phyloP scores from a whole-genome alignment of 2,888 invertebrate genomes.

The Orthosia gracilis region DNA sequence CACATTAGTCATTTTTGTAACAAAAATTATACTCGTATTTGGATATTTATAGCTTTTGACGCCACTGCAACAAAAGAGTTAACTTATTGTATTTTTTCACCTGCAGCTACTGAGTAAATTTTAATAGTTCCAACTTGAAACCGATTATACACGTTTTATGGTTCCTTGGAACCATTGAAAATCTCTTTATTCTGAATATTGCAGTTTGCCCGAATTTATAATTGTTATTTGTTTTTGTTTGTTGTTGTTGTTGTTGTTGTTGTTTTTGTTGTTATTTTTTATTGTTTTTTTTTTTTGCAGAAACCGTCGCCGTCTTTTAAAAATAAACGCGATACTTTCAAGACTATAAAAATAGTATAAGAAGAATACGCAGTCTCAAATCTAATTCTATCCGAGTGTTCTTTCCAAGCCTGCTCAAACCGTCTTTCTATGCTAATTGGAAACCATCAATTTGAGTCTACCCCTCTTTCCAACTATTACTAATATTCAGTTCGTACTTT shows the following conservation, averaged over 20 bases:
- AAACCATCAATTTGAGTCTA: neutral
- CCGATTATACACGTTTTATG: neutral
- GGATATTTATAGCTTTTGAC: constrained; percentile 31
- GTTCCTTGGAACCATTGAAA: neutral
- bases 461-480: neutral
- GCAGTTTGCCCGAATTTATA: neutral
- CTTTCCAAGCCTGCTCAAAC: neutral
- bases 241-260: too few relatives aligned
- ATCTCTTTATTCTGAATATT: constrained; percentile 4
- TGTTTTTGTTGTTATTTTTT: too few relatives aligned
- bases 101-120: constrained; percentile 10
- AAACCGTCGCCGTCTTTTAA: neutral
- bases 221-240: too few relatives aligned
- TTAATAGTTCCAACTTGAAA: constrained; percentile 14
- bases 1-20: constrained; percentile 32
- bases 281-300: too few relatives aligned
- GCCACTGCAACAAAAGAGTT: constrained; percentile 23
- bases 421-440: neutral
- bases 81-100: constrained; percentile 27
- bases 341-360: neutral
- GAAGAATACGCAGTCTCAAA: neutral
- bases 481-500: neutral
- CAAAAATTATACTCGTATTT: constrained; percentile 9
- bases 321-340: neutral
- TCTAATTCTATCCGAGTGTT: neutral